These are phyloP conservation scores for Gymnoscelis rufifasciata DNA, from an alignment of 2,888 invertebrate species.

Conservation along the genomic window DNA sequence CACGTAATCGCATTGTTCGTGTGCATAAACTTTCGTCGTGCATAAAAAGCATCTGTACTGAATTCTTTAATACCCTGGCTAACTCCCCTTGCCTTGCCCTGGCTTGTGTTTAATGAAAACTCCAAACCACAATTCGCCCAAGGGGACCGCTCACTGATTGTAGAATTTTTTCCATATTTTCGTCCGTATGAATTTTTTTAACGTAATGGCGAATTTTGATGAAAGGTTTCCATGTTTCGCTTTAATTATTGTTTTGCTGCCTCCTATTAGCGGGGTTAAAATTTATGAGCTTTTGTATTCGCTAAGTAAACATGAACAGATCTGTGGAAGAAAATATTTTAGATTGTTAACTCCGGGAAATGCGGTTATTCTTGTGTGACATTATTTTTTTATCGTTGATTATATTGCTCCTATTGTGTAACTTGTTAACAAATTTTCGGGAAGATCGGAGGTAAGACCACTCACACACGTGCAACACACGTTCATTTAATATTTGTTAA, in stretches of 20 bases:
- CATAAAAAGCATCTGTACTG: background rate
- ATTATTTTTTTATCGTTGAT: too few species aligned
- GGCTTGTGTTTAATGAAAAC: slow-evolving; percentile 74
- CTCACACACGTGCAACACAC: too few species aligned
- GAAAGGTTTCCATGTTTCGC: slow-evolving; percentile 18
- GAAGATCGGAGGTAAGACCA: too few species aligned
- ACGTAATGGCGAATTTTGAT: slow-evolving; percentile 23
- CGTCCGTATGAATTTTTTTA: slow-evolving; percentile 63
- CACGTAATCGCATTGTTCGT: background rate
- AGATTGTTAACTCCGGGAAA: too few species aligned
- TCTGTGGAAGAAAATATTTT: background rate
- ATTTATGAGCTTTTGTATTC: slow-evolving; percentile 3
- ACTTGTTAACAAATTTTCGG: too few species aligned
- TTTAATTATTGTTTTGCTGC: slow-evolving; percentile 19
- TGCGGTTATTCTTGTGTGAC: too few species aligned
- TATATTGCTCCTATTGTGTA: too few species aligned
- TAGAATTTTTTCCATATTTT: slow-evolving; percentile 57
- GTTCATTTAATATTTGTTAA: too few species aligned
- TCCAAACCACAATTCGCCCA: slow-evolving; percentile 68
- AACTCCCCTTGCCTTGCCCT: slow-evolving; percentile 52
- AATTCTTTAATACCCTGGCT: background rate
- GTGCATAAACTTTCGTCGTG: background rate
- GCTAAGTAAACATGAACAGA: background rate
- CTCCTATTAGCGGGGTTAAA: slow-evolving; percentile 8
- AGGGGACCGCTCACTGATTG: slow-evolving; percentile 71